Conservation (phyloP, 2,797 vertebrate species). For the Eupleurogrammus muticus region DNA sequence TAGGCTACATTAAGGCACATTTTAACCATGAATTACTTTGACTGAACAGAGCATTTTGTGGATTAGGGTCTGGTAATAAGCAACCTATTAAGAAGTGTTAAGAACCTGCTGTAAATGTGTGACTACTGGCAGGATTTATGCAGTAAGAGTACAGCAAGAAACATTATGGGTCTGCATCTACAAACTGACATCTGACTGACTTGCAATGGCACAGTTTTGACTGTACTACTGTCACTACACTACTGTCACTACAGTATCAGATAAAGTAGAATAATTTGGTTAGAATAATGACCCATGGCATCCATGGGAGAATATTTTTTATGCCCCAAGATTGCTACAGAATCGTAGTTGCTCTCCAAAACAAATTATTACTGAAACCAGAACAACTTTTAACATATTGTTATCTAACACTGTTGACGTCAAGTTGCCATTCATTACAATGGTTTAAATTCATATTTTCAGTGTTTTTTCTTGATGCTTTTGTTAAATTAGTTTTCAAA, state of each 20-base stretch:
- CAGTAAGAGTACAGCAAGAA: too few relatives aligned
- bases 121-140: background rate
- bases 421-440: too few relatives aligned
- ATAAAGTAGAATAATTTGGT: background rate
- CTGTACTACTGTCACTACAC: background rate
- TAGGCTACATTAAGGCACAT: too few relatives aligned
- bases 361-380: background rate
- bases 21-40: too few relatives aligned
- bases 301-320: background rate
- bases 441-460: too few relatives aligned
- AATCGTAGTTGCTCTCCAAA: background rate
- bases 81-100: background rate
- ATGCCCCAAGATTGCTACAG: background rate
- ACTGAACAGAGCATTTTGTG: too few relatives aligned
- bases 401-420: background rate
- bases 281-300: too few relatives aligned
- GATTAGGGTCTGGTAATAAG: slow-evolving; percentile 7
- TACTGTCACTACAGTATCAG: background rate
- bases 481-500: too few relatives aligned
- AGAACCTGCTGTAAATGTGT: slow-evolving; percentile 1
- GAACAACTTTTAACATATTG: background rate
- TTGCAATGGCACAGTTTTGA: too few relatives aligned
- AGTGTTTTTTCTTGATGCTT: too few relatives aligned
- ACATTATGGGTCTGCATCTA: too few relatives aligned
- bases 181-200: too few relatives aligned